Evolutionary conservation across 2,888 invertebrate genomes (phyloP), one percentile per base, ranked within the genome.

Genomic region (Rhagium mordax): DNA sequence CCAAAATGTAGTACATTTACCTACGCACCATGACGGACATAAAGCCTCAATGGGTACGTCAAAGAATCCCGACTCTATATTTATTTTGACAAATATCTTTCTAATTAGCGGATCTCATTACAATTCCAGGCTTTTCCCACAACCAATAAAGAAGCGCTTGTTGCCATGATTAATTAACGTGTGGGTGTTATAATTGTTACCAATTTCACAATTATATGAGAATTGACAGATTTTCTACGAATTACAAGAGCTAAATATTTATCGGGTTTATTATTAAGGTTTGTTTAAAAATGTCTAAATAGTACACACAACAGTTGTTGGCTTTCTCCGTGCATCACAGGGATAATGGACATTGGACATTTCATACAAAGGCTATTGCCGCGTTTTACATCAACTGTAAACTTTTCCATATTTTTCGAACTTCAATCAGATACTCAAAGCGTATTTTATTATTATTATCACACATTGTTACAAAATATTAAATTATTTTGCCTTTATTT

Each of bases 201-300:
- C 74, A 77, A 74, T 77, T 78, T 80, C 78, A 78, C 79, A 70
- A 76, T 72, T 71, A 74, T 66, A 73, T 80, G 79, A 78, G 77
- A 80, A 80, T 77, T 78, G 74, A 76, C 74, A 74, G 70, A 69
- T 74, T 73, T 80, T 78, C 78, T 78, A 67, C 67, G 78, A 80
- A 78, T 75, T 74, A 71, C 73, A 72, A 74, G 72, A 74, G 48
- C 66, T 70, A 72, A 71, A 74, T 74, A 72, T 68, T 72, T 64
- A 57, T 57, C 47, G 57, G 60, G 33, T 51, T 53, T 72, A 62
- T 68, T 72, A 62, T n/a, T 48, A 3, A 41, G 33, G 47, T 47
- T 24, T 48, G 47, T 61, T 55, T 53, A 41, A 0, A 60, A 59
- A 61, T 24, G 3, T 7, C 55, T 18, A 57, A 53, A 8, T 24